Percentiles rank a stretch among this genome's conserved stretches.
These are phyloP conservation scores for Norana najaformis DNA, from an alignment of 2,888 invertebrate genomes.

Conservation along the genomic window DNA sequence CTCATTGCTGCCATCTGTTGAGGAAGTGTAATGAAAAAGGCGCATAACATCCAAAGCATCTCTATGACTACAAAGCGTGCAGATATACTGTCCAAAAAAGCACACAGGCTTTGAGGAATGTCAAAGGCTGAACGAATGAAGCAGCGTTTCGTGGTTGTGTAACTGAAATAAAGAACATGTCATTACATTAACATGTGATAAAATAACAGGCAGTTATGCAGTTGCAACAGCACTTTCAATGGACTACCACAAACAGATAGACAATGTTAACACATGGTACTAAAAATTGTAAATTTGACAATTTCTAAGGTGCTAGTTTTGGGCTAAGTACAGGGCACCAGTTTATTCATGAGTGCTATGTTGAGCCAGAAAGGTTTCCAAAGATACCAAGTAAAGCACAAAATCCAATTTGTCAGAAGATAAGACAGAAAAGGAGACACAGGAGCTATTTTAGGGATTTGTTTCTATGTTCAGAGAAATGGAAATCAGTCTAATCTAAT, in stretches of 20 bases:
- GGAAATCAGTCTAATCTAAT: too few species aligned
- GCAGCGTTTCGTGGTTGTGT: background rate
- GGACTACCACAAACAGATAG: background rate
- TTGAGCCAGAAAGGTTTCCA: too few species aligned
- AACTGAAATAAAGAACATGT: background rate
- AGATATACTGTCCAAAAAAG: background rate
- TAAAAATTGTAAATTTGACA: too few species aligned
- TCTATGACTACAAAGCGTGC: constrained; percentile 13
- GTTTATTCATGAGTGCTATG: too few species aligned
- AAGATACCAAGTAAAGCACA: too few species aligned
- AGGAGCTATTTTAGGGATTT: too few species aligned
- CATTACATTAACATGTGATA: background rate
- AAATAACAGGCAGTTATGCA: background rate
- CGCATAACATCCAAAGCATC: background rate
- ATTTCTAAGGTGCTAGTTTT: too few species aligned
- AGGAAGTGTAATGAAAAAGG: constrained; percentile 3
- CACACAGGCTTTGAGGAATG: background rate
- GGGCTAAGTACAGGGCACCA: too few species aligned
- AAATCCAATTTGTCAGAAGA: too few species aligned
- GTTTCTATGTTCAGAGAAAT: too few species aligned
- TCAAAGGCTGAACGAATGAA: background rate
- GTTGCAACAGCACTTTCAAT: background rate
- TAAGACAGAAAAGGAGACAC: too few species aligned
- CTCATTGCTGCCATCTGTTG: constrained; percentile 13
- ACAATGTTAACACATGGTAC: too few species aligned